A percentile compares a stretch with the other conserved stretches of the same genome.
Evolutionary conservation across 2,888 invertebrate species (phyloP).

Genomic region (Orthonevra nobilis): DNA sequence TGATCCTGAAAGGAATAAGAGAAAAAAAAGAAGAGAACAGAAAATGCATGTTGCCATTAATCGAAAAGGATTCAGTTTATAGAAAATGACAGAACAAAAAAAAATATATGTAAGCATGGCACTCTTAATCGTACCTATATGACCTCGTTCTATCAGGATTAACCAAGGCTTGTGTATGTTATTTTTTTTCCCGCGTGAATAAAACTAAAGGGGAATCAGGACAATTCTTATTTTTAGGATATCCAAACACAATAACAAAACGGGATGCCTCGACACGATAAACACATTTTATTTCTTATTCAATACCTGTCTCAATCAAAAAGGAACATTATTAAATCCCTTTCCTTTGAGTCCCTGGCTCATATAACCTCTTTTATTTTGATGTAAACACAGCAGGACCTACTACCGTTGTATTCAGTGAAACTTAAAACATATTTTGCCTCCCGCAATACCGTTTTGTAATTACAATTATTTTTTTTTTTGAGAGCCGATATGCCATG

Average conservation of each 20-base stretch:
- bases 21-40: slow-evolving; percentile 32
- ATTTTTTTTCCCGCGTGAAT: not conserved
- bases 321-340: slow-evolving; percentile 61
- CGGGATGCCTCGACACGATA: slow-evolving; percentile 45
- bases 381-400: slow-evolving; percentile 54
- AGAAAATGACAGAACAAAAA: slow-evolving; percentile 11
- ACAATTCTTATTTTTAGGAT: slow-evolving; percentile 34
- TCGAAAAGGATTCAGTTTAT: slow-evolving; percentile 62
- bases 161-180: slow-evolving; percentile 35
- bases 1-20: slow-evolving; percentile 85
- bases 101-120: slow-evolving; percentile 20
- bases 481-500: slow-evolving; percentile 54
- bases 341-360: slow-evolving; percentile 29
- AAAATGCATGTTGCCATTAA: slow-evolving; percentile 43
- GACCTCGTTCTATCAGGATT: slow-evolving; percentile 48
- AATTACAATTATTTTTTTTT: slow-evolving; percentile 46
- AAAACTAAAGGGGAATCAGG: slow-evolving; percentile 24
- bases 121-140: slow-evolving; percentile 56
- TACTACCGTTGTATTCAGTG: slow-evolving; percentile 30
- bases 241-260: slow-evolving; percentile 57
- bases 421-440: slow-evolving; percentile 63
- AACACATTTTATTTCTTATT: slow-evolving; percentile 24
- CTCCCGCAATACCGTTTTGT: slow-evolving; percentile 70
- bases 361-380: slow-evolving; percentile 44
- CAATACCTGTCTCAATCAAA: slow-evolving; percentile 66